Conservation (phyloP, 2,113 vertebrate species). For the Theristicus caerulescens region DNA sequence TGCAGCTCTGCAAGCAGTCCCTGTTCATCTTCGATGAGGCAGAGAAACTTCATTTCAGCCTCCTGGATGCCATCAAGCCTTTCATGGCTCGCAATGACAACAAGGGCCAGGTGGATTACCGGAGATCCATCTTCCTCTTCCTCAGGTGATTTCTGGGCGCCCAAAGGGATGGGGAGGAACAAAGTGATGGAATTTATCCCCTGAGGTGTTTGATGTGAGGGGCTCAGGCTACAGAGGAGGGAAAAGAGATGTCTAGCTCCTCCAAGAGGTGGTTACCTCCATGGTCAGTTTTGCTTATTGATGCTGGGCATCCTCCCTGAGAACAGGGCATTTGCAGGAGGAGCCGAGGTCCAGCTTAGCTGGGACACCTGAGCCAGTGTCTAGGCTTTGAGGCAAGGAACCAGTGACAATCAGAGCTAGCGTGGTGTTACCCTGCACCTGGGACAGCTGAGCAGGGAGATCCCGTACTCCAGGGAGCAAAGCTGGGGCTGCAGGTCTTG, state of each 20-base stretch:
- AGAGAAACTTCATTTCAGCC: constrained; percentile 87
- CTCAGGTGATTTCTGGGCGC: constrained; percentile 82
- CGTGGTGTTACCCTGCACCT: rapidly evolving
- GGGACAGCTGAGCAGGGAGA: background rate
- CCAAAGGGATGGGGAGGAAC: background rate
- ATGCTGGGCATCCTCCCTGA: background rate
- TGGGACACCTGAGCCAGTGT: background rate
- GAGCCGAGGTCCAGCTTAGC: background rate
- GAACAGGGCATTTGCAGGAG: background rate
- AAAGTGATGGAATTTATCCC: background rate
- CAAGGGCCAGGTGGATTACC: constrained; percentile 60
- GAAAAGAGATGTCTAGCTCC: background rate
- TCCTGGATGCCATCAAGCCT: constrained; percentile 86
- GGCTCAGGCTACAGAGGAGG: background rate
- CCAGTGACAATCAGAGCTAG: background rate
- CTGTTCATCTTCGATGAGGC: constrained; percentile 95
- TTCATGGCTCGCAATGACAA: constrained; percentile 77
- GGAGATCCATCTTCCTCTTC: constrained; percentile 87
- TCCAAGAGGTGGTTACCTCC: background rate
- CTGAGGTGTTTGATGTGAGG: background rate
- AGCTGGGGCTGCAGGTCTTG: background rate
- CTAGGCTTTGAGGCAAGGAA: background rate
- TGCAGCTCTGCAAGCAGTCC: constrained; percentile 82
- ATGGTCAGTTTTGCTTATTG: background rate
- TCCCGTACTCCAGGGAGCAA: background rate